Conservation (phyloP, 2,113 vertebrate genomes). For the Orientallactaga bullata region DNA sequence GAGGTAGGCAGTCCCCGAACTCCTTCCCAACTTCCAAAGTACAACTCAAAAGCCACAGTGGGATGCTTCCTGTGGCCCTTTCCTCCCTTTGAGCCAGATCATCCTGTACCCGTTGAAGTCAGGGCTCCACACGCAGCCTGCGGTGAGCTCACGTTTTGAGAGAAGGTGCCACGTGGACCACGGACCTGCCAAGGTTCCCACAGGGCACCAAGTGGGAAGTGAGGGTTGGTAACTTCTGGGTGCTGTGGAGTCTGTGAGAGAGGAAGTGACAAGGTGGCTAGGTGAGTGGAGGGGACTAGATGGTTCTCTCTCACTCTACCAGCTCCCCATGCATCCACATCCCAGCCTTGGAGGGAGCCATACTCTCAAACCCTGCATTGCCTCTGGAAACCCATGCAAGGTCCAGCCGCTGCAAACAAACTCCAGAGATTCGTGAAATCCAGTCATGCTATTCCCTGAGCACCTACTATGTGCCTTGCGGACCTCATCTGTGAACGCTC, state of each 20-base stretch:
- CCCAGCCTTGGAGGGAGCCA: accelerated
- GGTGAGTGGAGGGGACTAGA: not conserved
- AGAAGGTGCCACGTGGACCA: no score
- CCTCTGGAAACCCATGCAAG: not conserved
- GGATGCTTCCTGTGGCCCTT: not conserved
- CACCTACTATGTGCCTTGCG: not conserved
- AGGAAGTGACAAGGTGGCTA: not conserved
- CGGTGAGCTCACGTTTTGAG: not conserved
- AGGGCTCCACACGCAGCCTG: accelerated
- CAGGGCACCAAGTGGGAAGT: not conserved
- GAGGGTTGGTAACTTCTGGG: accelerated
- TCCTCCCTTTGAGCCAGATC: not conserved
- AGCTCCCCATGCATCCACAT: no score
- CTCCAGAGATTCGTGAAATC: not conserved
- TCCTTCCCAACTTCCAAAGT: not conserved
- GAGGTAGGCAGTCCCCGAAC: not conserved
- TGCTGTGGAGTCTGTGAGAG: not conserved
- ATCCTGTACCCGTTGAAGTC: not conserved
- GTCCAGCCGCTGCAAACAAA: accelerated
- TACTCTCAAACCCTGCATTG: accelerated
- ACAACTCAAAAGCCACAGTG: not conserved
- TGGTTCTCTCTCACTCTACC: not conserved
- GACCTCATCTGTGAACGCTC: constrained; percentile 9
- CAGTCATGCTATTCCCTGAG: not conserved
- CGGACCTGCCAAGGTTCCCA: not conserved